Evolutionary conservation across 2,797 vertebrate species (phyloP), one percentile per base, ranked within the genome.

Genomic region (Sebastes iracundus): DNA sequence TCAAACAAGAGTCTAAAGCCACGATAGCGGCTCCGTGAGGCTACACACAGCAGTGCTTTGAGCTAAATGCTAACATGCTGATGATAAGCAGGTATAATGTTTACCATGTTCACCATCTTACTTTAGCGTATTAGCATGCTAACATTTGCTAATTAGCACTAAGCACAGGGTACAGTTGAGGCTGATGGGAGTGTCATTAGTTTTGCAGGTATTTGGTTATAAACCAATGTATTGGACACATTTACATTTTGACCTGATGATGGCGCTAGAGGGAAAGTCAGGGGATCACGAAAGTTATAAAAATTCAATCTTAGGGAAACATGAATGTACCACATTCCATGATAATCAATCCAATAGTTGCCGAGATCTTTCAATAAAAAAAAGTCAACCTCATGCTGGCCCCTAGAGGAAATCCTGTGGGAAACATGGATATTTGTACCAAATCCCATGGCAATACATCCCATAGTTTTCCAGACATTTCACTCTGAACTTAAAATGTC

Each of bases 1-100:
- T 59, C 14, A 7, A 33, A 75, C 4, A 23, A 66, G 16, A 63
- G 55, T 58, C 73, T 10, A 16, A 52, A 49, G 46, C 46, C 46
- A 49, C 46, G 46, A 20, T 8, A 20, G 28, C 14, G 1, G 22
- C 30, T 7, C 18, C 5, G 61, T 64, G 30, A 38, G 12, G 0
- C 20, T 8, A 7, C 0, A 49, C 0, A 49, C 1, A 1, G 1
- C 46, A 0, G 46, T 20, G 46, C 46, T 49, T 49, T 49, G 16
- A 7, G 46, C 46, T 49, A 8, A 49, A 49, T 49, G 46, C 46
- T 49, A 0, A 8, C 46, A 49, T 49, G 46, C 18, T 49, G 46
- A 49, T 49, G 46, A 49, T 20, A 49, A 20, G 46, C 46, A 49
- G 46, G 46, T 20, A 49, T 49, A 8, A 49, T 1, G 46, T 18